Evolutionary conservation across 2,113 vertebrate species (phyloP), one percentile per base, ranked within the genome.

Genomic region (Chionis minor): DNA sequence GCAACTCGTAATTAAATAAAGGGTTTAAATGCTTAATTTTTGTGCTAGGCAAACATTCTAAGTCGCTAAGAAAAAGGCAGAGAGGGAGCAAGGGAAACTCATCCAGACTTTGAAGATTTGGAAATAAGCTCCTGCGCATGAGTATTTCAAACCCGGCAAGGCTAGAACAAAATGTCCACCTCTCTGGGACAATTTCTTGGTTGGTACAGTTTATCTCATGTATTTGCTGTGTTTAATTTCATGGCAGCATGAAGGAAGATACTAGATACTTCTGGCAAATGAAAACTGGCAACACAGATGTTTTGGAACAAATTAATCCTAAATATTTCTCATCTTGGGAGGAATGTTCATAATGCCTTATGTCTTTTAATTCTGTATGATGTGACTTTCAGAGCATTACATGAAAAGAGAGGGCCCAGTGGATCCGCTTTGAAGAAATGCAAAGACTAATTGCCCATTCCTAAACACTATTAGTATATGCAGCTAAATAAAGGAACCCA

Each of bases 401-500:
- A 66, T 38, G 35, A 44, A 86, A 66, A 88, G 26, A 58, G 28
- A 72, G 18, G 86, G 3, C 35, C 32, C 66, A 62, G 32, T 71
- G 38, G 32, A 58, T 87, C 38, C 65, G 63, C 88, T 95, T 88
- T 94, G 49, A 91, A 86, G 69, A 91, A 92, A 77, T 78, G 27
- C 52, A 75, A 70, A 69, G 38, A 54, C 51, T 93, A 82, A 69
- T 89, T 82, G 49, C 17, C 54, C 54, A 65, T 91, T 96, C 56
- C 35, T 96, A 86, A 96, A 86, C 22, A 80, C 21, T 1, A 0
- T 79, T 88, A 81, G 38, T 69, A 58, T 75, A 78, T 77, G 78
- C 55, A 94, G 63, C 47, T 71, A 83, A 94, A 77, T 79, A 93
- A 94, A 96, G 77, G 33, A 91, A 96, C 92, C 3, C 52, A 70